Evolutionary conservation across 2,888 invertebrate genomes (phyloP).

Genomic region (Drosophila gaucha): DNA sequence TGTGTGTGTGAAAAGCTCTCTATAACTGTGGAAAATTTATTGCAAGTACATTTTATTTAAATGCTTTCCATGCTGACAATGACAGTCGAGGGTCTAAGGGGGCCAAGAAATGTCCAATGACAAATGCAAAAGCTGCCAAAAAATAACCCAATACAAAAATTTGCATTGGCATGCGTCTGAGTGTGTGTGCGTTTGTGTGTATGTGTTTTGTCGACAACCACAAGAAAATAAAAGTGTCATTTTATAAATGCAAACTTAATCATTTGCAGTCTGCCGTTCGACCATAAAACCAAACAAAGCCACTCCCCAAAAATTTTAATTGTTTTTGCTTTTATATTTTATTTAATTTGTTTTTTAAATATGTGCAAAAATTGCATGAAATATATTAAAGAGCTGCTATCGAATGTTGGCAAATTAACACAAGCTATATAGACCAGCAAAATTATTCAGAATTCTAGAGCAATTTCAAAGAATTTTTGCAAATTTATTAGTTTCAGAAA

Average conservation of each 20-base stretch:
- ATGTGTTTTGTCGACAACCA: conserved; percentile 36
- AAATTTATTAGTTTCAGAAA: too few relatives aligned
- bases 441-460: too few relatives aligned
- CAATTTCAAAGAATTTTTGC: too few relatives aligned
- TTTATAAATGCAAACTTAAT: conserved; percentile 68
- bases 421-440: too few relatives aligned
- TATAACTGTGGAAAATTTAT: conserved; percentile 67
- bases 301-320: conserved; percentile 25
- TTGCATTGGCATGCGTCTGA: conserved; percentile 11
- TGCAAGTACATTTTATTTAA: conserved; percentile 75
- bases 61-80: conserved; percentile 60
- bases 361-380: too few relatives aligned
- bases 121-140: conserved; percentile 49
- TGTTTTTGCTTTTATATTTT: conserved; percentile 40
- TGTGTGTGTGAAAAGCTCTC: conserved; percentile 19
- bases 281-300: conserved; percentile 29
- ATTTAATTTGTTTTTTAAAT: conserved; percentile 3
- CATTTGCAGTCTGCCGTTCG: conserved; percentile 56
- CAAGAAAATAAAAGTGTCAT: conserved; percentile 69
- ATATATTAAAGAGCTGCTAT: background rate
- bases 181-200: conserved; percentile 9
- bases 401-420: too few relatives aligned
- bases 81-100: conserved; percentile 37
- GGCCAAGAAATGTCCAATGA: conserved; percentile 35
- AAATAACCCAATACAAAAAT: conserved; percentile 31